Evolutionary conservation across 1,140 invertebrate species (phyloP).

Genomic region (Hypsibius dujardini): DNA sequence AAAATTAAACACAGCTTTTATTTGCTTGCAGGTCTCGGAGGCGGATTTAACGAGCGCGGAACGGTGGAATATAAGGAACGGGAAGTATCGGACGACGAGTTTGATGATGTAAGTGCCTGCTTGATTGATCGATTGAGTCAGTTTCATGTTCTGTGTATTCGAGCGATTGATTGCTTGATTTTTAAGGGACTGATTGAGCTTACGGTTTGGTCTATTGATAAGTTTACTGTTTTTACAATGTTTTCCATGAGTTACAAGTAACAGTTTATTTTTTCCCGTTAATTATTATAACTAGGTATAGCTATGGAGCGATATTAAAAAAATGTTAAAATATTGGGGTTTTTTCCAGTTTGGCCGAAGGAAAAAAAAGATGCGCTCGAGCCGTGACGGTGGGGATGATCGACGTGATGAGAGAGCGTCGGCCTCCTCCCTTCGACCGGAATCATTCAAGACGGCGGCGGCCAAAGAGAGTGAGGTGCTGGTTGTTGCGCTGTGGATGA

Average conservation of each 20-base stretch:
- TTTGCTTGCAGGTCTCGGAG: constrained; percentile 30
- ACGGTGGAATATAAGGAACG: constrained; percentile 77
- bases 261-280: too few species aligned
- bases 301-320: too few species aligned
- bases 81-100: constrained; percentile 68
- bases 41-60: constrained; percentile 70
- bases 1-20: constrained; percentile 19
- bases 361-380: constrained; percentile 37
- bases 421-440: constrained; percentile 16
- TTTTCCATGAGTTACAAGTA: too few species aligned
- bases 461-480: constrained; percentile 27
- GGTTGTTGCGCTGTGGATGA: neutral
- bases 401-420: constrained; percentile 25
- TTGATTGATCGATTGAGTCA: too few species aligned
- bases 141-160: too few species aligned
- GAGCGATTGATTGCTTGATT: too few species aligned
- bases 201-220: too few species aligned
- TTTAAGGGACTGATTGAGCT: too few species aligned
- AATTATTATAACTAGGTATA: too few species aligned
- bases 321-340: constrained; percentile 19
- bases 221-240: too few species aligned
- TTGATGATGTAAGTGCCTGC: constrained; percentile 53
- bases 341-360: constrained; percentile 54
- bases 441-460: constrained; percentile 29
- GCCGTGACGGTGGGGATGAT: too few species aligned